These are phyloP conservation scores for Bryconaethiops microstoma DNA, from an alignment of 2,797 vertebrate genomes.

Conservation along the genomic window DNA sequence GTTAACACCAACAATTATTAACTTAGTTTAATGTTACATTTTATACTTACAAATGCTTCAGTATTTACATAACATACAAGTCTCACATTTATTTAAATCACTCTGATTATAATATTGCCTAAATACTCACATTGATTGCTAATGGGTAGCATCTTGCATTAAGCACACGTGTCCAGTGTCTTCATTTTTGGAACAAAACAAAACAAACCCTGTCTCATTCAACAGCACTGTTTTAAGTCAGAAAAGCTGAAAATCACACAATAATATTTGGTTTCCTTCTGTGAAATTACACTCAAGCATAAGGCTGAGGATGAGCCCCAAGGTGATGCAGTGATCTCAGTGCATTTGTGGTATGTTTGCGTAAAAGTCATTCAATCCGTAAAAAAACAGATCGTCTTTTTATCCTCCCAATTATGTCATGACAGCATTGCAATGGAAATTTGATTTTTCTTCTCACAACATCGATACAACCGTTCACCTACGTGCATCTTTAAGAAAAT, in stretches of 20 bases:
- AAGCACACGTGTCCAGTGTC: constrained; percentile 66
- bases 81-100: constrained; percentile 36
- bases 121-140: constrained; percentile 35
- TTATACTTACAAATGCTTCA: constrained; percentile 65
- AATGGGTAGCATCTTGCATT: constrained; percentile 35
- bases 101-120: constrained; percentile 39
- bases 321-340: background rate
- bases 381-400: constrained; percentile 36
- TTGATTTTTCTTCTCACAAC: constrained; percentile 46
- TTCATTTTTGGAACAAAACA: constrained; percentile 40
- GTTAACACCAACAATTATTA: constrained; percentile 25
- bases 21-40: constrained; percentile 68
- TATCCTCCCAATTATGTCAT: constrained; percentile 7
- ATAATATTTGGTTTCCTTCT: constrained; percentile 50
- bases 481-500: constrained; percentile 27
- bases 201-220: constrained; percentile 30
- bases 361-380: constrained; percentile 27
- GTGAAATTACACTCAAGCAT: constrained; percentile 18
- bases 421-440: constrained; percentile 44
- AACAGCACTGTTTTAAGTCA: constrained; percentile 20
- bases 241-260: constrained; percentile 19
- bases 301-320: constrained; percentile 19
- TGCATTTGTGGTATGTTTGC: constrained; percentile 8
- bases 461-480: constrained; percentile 28
- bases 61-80: constrained; percentile 74